Percentiles rank a stretch among this genome's conserved stretches.
Evolutionary conservation across 2,888 invertebrate species (phyloP).

Genomic region (Herminia tarsipennalis): DNA sequence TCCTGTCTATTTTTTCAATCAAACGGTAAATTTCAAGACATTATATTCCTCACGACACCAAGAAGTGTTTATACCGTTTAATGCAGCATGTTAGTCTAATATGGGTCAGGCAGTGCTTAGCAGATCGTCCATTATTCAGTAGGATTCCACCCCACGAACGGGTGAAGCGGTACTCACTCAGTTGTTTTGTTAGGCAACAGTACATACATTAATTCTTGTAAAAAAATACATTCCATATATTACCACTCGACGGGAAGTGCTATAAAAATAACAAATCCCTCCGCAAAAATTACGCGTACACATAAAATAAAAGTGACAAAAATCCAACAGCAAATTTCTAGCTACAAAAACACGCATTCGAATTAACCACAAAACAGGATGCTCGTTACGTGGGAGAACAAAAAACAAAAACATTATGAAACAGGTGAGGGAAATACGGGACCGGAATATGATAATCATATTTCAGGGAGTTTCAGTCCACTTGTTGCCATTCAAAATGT

Average conservation of each 20-base stretch:
- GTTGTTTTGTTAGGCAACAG: conserved; percentile 38
- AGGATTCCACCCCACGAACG: conserved; percentile 41
- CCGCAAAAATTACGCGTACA: conserved; percentile 25
- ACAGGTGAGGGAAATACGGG: conserved; percentile 66
- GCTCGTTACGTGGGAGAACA: conserved; percentile 71
- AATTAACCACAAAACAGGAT: conserved; percentile 78
- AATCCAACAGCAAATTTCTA: conserved; percentile 62
- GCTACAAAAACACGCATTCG: conserved; percentile 74
- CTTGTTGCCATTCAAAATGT: conserved; percentile 60
- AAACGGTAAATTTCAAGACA: no score
- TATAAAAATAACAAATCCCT: conserved; percentile 45
- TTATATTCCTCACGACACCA: conserved; percentile 3
- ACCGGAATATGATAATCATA: conserved; percentile 67
- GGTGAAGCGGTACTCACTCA: conserved; percentile 26
- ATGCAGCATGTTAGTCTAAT: conserved; percentile 47
- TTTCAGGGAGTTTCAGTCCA: conserved; percentile 60
- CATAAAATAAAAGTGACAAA: conserved; percentile 55
- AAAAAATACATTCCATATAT: conserved; percentile 27
- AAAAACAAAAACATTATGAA: conserved; percentile 66
- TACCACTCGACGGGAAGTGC: conserved; percentile 12
- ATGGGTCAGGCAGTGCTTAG: conserved; percentile 56
- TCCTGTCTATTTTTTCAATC: no score
- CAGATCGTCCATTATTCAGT: conserved; percentile 53
- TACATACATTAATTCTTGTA: conserved; percentile 25
- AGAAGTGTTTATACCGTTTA: conserved; percentile 38